A percentile compares a stretch with the other conserved stretches of the same genome.
These are phyloP conservation scores for Plecturocebus donacophilus DNA, from an alignment of 2,113 vertebrate species.

Conservation along the genomic window DNA sequence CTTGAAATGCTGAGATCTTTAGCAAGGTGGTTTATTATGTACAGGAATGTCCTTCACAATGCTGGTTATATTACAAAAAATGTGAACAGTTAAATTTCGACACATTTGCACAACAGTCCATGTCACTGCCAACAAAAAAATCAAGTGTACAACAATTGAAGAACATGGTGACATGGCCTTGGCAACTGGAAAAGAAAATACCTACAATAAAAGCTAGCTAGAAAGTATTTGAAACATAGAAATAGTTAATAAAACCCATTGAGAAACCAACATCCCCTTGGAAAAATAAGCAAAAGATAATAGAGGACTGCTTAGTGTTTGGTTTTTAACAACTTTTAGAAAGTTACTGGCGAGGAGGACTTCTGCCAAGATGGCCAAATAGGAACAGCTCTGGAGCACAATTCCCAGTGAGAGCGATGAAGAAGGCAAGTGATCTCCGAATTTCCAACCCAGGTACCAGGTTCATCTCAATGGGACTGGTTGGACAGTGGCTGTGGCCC, in stretches of 20 bases:
- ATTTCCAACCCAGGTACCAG: too few relatives aligned
- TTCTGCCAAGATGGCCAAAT: too few relatives aligned
- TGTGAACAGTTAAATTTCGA: not conserved
- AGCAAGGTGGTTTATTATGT: not conserved
- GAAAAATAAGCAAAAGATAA: not conserved
- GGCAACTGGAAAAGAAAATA: not conserved
- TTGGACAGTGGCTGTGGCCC: too few relatives aligned
- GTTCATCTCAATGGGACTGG: too few relatives aligned
- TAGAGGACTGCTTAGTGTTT: not conserved
- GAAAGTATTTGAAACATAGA: not conserved
- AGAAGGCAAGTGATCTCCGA: too few relatives aligned
- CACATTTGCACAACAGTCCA: not conserved
- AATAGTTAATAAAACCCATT: not conserved
- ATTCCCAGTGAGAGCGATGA: too few relatives aligned
- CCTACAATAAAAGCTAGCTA: not conserved
- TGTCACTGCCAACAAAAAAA: not conserved
- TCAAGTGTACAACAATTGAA: not conserved
- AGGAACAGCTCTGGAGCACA: too few relatives aligned
- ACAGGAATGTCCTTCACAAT: not conserved
- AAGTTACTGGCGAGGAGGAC: too few relatives aligned
- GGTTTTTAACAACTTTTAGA: not conserved
- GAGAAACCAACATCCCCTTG: not conserved
- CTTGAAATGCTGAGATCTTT: not conserved
- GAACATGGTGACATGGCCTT: not conserved
- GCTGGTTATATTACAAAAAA: not conserved